A percentile compares a stretch with the other conserved stretches of the same genome.
phyloP scores from a whole-genome alignment of 2,797 vertebrate species.

The Sylvia borin region DNA sequence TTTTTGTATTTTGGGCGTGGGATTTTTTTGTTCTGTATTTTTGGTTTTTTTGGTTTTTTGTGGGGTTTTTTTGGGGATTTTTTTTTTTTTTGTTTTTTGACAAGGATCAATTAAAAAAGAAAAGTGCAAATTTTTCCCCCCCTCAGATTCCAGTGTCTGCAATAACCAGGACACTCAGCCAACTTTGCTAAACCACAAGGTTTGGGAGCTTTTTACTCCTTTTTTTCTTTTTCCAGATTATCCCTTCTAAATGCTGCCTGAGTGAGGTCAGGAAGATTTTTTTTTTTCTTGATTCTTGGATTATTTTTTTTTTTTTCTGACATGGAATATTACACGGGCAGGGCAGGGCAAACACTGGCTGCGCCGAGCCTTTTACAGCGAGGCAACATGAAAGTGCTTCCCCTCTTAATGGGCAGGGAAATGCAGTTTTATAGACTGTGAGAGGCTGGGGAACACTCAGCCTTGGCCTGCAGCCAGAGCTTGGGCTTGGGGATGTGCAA shows the following conservation, averaged over 20 bases:
- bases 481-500: neutral
- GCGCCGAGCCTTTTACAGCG: neutral
- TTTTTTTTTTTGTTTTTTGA: neutral
- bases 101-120: neutral
- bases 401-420: constrained; percentile 26
- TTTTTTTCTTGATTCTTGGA: too few species aligned
- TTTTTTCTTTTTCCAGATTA: neutral
- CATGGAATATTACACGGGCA: constrained; percentile 7
- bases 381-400: neutral
- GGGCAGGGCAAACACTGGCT: neutral
- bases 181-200: too few species aligned
- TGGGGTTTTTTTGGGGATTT: too few species aligned
- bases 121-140: accelerated
- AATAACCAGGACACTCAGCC: too few species aligned
- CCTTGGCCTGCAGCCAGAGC: neutral
- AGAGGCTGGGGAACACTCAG: neutral
- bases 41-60: too few species aligned
- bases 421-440: constrained; percentile 18
- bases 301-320: neutral
- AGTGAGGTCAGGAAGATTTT: neutral
- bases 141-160: neutral
- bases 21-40: too few species aligned
- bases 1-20: too few species aligned
- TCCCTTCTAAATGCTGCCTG: neutral
- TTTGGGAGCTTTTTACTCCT: neutral